Evolutionary conservation across 2,113 vertebrate genomes (phyloP).

Genomic region (Tympanuchus pallidicinctus): DNA sequence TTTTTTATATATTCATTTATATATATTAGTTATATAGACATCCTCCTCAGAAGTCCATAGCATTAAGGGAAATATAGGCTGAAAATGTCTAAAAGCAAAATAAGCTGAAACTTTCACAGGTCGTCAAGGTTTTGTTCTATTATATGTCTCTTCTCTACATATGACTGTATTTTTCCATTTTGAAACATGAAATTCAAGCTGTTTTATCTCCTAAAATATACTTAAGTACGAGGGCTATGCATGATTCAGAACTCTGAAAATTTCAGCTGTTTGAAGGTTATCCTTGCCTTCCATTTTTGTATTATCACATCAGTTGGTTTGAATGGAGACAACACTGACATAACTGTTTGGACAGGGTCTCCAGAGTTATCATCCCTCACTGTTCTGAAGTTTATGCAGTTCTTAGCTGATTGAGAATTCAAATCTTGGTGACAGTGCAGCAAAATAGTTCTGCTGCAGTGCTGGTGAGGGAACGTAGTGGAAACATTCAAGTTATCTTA

Average conservation of each 20-base stretch:
- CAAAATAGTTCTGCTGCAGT: background rate
- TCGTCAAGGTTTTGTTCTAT: background rate
- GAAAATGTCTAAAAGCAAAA: background rate
- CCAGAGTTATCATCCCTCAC: background rate
- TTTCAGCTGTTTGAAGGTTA: background rate
- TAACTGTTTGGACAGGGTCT: background rate
- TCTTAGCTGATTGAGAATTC: background rate
- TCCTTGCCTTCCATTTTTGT: background rate
- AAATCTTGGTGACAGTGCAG: background rate
- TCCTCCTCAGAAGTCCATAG: background rate
- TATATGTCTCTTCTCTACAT: background rate
- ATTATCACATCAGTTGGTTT: background rate
- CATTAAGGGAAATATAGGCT: background rate
- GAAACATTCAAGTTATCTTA: fast-evolving
- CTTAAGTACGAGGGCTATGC: background rate
- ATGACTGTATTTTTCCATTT: background rate
- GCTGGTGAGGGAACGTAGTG: background rate
- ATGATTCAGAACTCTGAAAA: background rate
- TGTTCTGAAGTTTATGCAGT: background rate
- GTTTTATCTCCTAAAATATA: background rate
- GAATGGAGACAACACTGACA: background rate
- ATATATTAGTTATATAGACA: background rate
- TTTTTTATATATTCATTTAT: background rate
- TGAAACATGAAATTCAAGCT: background rate
- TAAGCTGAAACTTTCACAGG: background rate